phyloP scores from a whole-genome alignment of 1,140 invertebrate species.

The Psix sp. region DNA sequence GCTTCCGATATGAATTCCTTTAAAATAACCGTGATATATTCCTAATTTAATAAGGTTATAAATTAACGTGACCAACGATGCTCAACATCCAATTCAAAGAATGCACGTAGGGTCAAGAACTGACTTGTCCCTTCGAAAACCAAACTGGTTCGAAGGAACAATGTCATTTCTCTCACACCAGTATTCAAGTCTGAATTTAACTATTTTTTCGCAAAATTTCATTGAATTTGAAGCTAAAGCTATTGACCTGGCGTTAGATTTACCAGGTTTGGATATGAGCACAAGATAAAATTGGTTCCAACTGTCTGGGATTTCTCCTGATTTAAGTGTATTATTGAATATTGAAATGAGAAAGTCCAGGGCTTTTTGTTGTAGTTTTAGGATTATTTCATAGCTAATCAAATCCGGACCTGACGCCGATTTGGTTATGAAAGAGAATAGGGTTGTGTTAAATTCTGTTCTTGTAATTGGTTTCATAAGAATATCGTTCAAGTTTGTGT shows the following conservation, averaged over 20 bases:
- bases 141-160: slow-evolving; percentile 4
- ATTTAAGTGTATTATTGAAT: too few relatives aligned
- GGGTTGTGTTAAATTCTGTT: too few relatives aligned
- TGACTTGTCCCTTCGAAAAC: slow-evolving; percentile 5
- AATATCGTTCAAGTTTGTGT: too few relatives aligned
- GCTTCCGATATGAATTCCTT: background rate
- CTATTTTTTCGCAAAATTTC: slow-evolving; percentile 33
- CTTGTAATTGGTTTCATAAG: too few relatives aligned
- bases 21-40: background rate
- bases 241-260: slow-evolving; percentile 10
- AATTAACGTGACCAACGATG: slow-evolving; percentile 2
- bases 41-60: slow-evolving; percentile 3
- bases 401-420: too few relatives aligned
- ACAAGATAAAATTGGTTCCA: slow-evolving; percentile 14
- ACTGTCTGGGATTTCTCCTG: background rate
- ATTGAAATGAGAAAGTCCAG: too few relatives aligned
- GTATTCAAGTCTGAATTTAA: slow-evolving; percentile 5
- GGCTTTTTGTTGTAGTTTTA: too few relatives aligned
- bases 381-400: too few relatives aligned
- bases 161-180: slow-evolving; percentile 12
- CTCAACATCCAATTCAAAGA: slow-evolving; percentile 3
- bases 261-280: slow-evolving; percentile 26
- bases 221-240: slow-evolving; percentile 13
- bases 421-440: too few relatives aligned
- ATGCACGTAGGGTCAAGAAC: background rate